A percentile compares a stretch with the other conserved stretches of the same genome.
Conservation (phyloP, 2,797 vertebrate species). For the Threskiornis aethiopicus region DNA sequence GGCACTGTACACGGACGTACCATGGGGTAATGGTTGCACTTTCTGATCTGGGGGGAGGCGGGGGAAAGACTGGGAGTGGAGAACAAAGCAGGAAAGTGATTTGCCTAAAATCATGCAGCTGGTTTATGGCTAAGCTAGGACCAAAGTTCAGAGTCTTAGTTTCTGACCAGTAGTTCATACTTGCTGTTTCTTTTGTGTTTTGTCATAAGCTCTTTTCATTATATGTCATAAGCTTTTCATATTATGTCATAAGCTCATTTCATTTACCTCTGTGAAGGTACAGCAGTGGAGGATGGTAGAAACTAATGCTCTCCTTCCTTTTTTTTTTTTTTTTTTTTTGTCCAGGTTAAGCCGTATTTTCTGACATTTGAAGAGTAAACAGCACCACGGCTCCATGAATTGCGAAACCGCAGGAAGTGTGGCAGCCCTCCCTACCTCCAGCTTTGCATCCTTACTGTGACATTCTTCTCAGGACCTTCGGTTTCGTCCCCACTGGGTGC, state of each 20-base stretch:
- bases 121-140: neutral
- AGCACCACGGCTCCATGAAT: neutral
- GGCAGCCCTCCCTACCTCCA: neutral
- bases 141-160: neutral
- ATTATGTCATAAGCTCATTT: too few species aligned
- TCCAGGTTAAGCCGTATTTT: neutral
- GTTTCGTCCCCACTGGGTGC: neutral
- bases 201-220: neutral
- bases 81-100: neutral
- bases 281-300: neutral
- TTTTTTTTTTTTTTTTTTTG: neutral
- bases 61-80: neutral
- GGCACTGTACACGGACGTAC: neutral
- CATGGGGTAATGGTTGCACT: neutral
- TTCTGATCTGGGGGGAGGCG: neutral
- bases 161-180: neutral
- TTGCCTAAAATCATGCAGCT: neutral
- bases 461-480: neutral
- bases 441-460: neutral
- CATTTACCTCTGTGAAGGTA: neutral
- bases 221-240: too few species aligned
- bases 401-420: neutral
- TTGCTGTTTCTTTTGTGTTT: neutral
- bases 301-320: neutral
- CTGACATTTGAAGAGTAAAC: neutral